Evolutionary conservation across 2,797 vertebrate genomes (phyloP).

Genomic region (Pteropus rufus): DNA sequence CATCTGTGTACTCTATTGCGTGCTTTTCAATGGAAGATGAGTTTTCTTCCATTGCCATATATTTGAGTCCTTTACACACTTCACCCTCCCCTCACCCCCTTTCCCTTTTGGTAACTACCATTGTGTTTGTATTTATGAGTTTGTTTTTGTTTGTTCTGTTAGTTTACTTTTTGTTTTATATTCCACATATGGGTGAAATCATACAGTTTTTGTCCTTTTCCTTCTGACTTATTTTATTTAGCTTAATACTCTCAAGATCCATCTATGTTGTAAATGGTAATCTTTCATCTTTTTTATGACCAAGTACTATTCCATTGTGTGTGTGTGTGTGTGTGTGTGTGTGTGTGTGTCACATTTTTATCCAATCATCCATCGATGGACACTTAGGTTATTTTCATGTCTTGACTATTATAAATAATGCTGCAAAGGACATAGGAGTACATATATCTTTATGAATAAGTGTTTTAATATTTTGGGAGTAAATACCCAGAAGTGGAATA

Average conservation of each 20-base stretch:
- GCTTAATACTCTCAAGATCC: background rate
- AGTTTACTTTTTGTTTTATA: background rate
- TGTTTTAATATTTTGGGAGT: background rate
- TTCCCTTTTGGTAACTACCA: background rate
- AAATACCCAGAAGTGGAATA: background rate
- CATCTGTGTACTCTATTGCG: background rate
- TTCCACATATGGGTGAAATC: background rate
- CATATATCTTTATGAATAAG: background rate
- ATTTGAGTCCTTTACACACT: background rate
- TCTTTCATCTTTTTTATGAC: background rate
- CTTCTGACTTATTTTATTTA: background rate
- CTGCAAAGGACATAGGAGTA: background rate
- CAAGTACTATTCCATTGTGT: background rate
- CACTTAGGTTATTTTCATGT: background rate
- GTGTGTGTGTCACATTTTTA: background rate
- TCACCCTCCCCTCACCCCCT: background rate
- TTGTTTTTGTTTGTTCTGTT: background rate
- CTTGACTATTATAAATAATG: background rate
- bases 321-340: background rate
- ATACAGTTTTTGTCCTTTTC: background rate
- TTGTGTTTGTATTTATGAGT: background rate
- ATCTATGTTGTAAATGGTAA: background rate
- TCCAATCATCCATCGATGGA: background rate
- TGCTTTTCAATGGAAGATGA: too few species aligned
- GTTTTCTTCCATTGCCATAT: too few species aligned